phyloP scores from a whole-genome alignment of 2,113 vertebrate genomes.

The Nothocercus nigrocapillus region DNA sequence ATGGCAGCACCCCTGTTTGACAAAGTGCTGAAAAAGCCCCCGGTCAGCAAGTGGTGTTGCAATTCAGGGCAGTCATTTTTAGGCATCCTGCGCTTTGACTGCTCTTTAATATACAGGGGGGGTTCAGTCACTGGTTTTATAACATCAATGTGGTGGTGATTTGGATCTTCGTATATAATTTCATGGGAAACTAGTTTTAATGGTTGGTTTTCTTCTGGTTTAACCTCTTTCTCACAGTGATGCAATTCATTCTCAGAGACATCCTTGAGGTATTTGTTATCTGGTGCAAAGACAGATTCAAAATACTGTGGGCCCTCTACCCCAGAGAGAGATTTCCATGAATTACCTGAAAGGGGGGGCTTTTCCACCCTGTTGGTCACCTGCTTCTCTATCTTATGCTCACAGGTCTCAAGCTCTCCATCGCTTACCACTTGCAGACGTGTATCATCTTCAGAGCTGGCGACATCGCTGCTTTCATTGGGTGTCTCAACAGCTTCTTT shows the following conservation, averaged over 20 bases:
- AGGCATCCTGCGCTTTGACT: slow-evolving; percentile 70
- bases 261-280: slow-evolving; percentile 59
- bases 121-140: slow-evolving; percentile 59
- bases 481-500: slow-evolving; percentile 83
- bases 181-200: slow-evolving; percentile 69
- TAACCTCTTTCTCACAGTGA: slow-evolving; percentile 59
- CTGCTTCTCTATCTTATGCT: slow-evolving; percentile 56
- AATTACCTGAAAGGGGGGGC: slow-evolving; percentile 43
- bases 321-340: slow-evolving; percentile 59
- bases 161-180: slow-evolving; percentile 45
- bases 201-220: slow-evolving; percentile 62
- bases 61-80: slow-evolving; percentile 77
- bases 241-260: slow-evolving; percentile 70
- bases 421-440: slow-evolving; percentile 76
- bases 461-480: slow-evolving; percentile 74
- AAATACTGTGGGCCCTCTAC: slow-evolving; percentile 69
- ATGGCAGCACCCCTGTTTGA: slow-evolving; percentile 73
- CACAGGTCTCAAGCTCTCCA: slow-evolving; percentile 72
- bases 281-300: slow-evolving; percentile 45
- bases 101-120: slow-evolving; percentile 70
- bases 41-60: slow-evolving; percentile 79
- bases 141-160: slow-evolving; percentile 68
- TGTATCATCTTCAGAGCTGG: slow-evolving; percentile 85
- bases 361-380: slow-evolving; percentile 58
- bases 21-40: slow-evolving; percentile 73